Base-by-base conservation (phyloP, 2,888 invertebrate species). In the Ashinkailepas kermadecensis region DNA sequence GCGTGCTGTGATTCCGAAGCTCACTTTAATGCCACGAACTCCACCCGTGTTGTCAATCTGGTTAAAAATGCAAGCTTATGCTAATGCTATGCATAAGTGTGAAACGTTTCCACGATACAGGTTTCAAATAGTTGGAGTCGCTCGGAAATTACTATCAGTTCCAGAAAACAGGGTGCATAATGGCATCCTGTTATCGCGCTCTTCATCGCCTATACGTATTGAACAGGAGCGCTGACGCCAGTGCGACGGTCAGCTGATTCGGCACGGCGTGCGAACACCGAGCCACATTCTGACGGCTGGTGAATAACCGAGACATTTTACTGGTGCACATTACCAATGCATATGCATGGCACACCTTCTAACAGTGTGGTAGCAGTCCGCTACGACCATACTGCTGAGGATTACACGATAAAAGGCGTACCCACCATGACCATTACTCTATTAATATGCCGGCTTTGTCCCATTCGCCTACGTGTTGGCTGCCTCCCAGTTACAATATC, bases 391-490 rank as follows among this genome's bases (percentile, higher is more conserved):
- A 15, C 23, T 39, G 70, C 15, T 0, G 11, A 23, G 11, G 39
- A 39, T 70, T 70, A 25, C 70, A 70, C 70, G 39, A 70, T 39
- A 39, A 67, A 67, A 70, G 70, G 70, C 70, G 70, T 70, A 70
- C 54, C 70, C 74, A 56, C 12, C 54, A 9, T 56, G 15, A 56
- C 74, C 74, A 74, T 56, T 56, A 21, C 56, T 74, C 56, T 56
- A 74, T 74, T 74, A 74, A 74, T 74, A 74, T 74, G 74, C 74
- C 56, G 6, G 74, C 74, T 21, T 74, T 74, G 74, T 74, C 21
- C 74, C 56, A 54, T 21, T 74, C 74, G 54, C 56, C 54, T 56
- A 56, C 74, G 74, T 56, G 74, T 21, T 21, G 54, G 74, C 74
- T 10, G 54, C 56, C 54, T 74, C 54, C 74, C 56, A 56, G 74